Evolutionary conservation across 1,140 invertebrate species (phyloP), one percentile per base, ranked within the genome.

Genomic region (Diuraphis noxia): DNA sequence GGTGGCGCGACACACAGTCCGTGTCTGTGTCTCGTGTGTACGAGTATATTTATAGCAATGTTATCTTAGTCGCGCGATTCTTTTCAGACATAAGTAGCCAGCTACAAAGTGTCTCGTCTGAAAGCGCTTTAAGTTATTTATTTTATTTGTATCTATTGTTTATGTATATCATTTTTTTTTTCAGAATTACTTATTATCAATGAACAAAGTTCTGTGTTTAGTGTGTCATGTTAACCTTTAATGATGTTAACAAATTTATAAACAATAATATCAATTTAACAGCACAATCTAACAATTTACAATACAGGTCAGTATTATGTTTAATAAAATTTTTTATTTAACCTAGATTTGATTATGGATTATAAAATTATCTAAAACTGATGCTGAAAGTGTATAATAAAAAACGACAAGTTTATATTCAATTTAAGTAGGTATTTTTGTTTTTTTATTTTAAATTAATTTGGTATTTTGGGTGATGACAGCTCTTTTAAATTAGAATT

Each of bases 301-400:
- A 52, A 30, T 91, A 91, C 89, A 91, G 89, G 89, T 91, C 19
- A 91, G 77, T 81, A 81, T 36, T 72, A 52, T 38, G 40, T 21
- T 86, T 86, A 43, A 82, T 30, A 3, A 86, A 52, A 88, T 63
- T 40, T 88, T 88, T 88, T 88, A 19, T 88, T 63, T 88, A 40
- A 63, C 36, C 88, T 90, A 43, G 88, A 46, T 90, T 34, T 46
- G 21, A 90, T 90, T 79, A 90, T 79, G 43, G 88, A 77, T 90
- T 90, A 38, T 84, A 79, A 72, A n/a, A 72, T 4, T 34, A 72
- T n/a, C 56, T 72, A 72, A 72, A n/a, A 72, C 7, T 72, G 56
- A n/a, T 72, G n/a, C 56, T 72, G 19, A 63, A 63, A 63, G 23
- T 49, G 19, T 49, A 21, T 23, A 49, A 17, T 34, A n/a, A n/a